These are phyloP conservation scores for Lycophotia porphyrea DNA, from an alignment of 2,888 invertebrate genomes.

Conservation along the genomic window DNA sequence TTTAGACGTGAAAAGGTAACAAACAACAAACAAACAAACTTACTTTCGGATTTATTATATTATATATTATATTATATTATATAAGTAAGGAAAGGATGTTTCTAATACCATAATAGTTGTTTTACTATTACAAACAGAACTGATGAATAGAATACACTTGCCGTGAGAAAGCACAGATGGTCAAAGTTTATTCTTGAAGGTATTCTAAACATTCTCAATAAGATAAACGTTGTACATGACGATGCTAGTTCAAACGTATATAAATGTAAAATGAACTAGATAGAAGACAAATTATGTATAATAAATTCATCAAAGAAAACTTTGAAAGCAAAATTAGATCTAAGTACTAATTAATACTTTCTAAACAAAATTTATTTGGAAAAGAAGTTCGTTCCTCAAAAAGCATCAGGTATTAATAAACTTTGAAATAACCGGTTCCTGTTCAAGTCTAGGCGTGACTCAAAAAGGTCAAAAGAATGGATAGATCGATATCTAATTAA, in stretches of 20 bases:
- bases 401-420: not conserved
- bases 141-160: slow-evolving; percentile 5
- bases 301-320: slow-evolving; percentile 19
- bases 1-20: too few relatives aligned
- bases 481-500: slow-evolving; percentile 7
- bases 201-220: slow-evolving; percentile 34
- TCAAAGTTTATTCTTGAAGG: slow-evolving; percentile 23
- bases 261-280: slow-evolving; percentile 1
- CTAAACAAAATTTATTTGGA: too few relatives aligned
- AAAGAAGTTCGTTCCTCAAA: not conserved
- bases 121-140: slow-evolving; percentile 16
- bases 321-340: not conserved
- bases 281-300: slow-evolving; percentile 3
- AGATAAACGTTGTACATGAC: slow-evolving; percentile 42
- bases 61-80: too few relatives aligned
- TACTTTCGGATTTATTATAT: too few relatives aligned
- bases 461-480: slow-evolving; percentile 28
- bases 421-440: slow-evolving; percentile 5
- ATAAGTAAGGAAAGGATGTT: too few relatives aligned
- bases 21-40: too few relatives aligned
- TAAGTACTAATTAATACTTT: slow-evolving; percentile 8
- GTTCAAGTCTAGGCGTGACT: not conserved
- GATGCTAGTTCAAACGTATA: slow-evolving; percentile 3
- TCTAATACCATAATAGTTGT: not conserved
- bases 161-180: slow-evolving; percentile 25